These are phyloP conservation scores for Macroramphosus scolopax DNA, from an alignment of 2,797 vertebrate species.

Conservation along the genomic window DNA sequence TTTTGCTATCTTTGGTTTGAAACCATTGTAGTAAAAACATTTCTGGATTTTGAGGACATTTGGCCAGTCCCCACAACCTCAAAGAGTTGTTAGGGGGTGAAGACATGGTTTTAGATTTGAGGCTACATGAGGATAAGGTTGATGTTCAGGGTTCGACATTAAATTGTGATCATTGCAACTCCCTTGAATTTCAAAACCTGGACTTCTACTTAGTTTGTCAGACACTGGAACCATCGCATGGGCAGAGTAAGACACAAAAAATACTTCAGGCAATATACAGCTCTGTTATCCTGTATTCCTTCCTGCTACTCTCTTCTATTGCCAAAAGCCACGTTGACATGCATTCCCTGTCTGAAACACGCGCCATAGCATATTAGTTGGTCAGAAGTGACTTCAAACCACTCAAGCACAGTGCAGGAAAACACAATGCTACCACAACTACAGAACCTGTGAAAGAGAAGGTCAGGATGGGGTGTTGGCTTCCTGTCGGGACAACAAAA, in stretches of 20 bases:
- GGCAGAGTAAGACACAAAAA: too few species aligned
- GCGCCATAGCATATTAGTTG: conserved; percentile 22
- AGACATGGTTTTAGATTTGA: too few species aligned
- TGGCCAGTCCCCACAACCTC: too few species aligned
- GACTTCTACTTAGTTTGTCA: too few species aligned
- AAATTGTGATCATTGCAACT: too few species aligned
- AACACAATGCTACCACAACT: conserved; percentile 54
- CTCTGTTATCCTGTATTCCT: conserved; percentile 10
- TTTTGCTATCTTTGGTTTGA: too few species aligned
- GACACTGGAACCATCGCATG: too few species aligned
- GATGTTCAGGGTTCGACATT: not conserved
- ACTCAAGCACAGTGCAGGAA: conserved; percentile 34
- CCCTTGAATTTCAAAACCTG: too few species aligned
- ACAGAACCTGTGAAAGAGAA: conserved; percentile 66
- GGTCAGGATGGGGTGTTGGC: conserved; percentile 41
- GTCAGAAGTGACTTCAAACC: conserved; percentile 14
- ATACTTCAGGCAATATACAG: conserved; percentile 4
- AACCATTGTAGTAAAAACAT: too few species aligned
- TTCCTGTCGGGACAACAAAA: conserved; percentile 72
- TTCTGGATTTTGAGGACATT: too few species aligned
- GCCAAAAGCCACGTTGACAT: conserved; percentile 28
- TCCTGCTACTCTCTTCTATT: conserved; percentile 13
- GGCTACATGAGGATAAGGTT: too few species aligned
- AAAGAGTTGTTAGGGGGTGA: too few species aligned
- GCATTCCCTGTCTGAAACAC: conserved; percentile 21